Base-by-base conservation (phyloP, 2,113 vertebrate species). In the Lanius ludovicianus region DNA sequence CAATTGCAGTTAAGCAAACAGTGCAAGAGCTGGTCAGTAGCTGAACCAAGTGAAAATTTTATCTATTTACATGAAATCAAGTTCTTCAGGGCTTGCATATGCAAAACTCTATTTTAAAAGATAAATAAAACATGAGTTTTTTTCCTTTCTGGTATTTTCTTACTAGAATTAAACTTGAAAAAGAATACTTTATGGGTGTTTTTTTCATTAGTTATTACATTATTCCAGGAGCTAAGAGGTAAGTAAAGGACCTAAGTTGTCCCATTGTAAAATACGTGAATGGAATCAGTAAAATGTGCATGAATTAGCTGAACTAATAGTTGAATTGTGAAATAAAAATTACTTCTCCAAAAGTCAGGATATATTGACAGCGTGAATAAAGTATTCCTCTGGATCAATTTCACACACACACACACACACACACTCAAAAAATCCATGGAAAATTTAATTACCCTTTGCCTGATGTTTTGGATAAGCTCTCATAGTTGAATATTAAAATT, bases 401-500 rank as follows among this genome's bases (percentile, higher is more conserved):
- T 69, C 30, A 23, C 5, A 20, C 30, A 23, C 46, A 22, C 11
- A 44, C 44, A 44, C 44, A 18, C 18, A 44, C 41, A 18, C 31
- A 18, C 18, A 44, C 41, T 8, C 31, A 24, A 31, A 41, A 25
- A 56, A 64, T 76, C 42, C 16, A 6, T 56, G 44, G 52, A 77
- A 71, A 70, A 68, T 31, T 22, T 73, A 18, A 35, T 82, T 89
- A 16, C 30, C 47, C 18, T 79, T 78, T 87, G 53, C 42, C 16
- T 65, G 30, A 15, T 88, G 37, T 94, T 88, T 89, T 60, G 71
- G 65, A 23, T 95, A 57, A 94, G 13, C 71, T 84, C 91, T 96
- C 55, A 81, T 90, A 71, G 25, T 84, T 96, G 57, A 96, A 92
- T 95, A 35, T 95, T 79, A 60, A 42, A 65, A 88, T 88, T 98